These are phyloP conservation scores for Drosophila mimica DNA, from an alignment of 2,888 invertebrate genomes.

Conservation along the genomic window DNA sequence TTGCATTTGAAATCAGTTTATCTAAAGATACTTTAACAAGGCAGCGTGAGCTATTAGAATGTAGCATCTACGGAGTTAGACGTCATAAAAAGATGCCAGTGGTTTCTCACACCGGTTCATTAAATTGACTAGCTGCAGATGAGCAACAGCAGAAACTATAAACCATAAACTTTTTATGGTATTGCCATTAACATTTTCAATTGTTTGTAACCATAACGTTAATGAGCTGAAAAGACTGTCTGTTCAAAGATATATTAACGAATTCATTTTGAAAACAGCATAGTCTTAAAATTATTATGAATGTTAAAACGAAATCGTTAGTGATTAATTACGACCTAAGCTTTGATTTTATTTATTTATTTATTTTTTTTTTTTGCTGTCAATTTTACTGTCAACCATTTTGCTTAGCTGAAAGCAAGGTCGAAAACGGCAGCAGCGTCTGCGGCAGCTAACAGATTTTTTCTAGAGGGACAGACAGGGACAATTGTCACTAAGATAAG, in stretches of 20 bases:
- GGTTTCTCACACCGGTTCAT: slow-evolving; percentile 57
- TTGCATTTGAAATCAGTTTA: slow-evolving; percentile 34
- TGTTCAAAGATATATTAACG: slow-evolving; percentile 17
- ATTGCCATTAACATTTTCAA: slow-evolving; percentile 42
- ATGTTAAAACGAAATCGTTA: slow-evolving; percentile 23
- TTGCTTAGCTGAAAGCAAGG: slow-evolving; percentile 34
- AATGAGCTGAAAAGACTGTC: slow-evolving; percentile 38
- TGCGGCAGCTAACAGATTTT: slow-evolving; percentile 40
- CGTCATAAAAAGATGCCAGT: slow-evolving; percentile 50
- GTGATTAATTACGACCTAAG: slow-evolving; percentile 35
- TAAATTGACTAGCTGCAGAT: slow-evolving; percentile 40
- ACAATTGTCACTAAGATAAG: slow-evolving; percentile 66
- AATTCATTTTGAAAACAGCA: slow-evolving; percentile 2
- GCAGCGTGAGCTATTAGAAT: slow-evolving; percentile 41
- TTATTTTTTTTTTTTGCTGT: not conserved
- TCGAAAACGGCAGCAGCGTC: slow-evolving; percentile 37
- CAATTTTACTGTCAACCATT: slow-evolving; percentile 31
- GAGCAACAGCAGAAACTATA: slow-evolving; percentile 39
- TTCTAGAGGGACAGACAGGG: slow-evolving; percentile 21
- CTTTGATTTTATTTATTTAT: not conserved
- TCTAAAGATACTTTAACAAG: slow-evolving; percentile 30
- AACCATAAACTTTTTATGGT: slow-evolving; percentile 54
- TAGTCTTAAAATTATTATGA: slow-evolving; percentile 9
- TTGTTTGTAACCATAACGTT: slow-evolving; percentile 27
- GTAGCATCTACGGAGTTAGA: slow-evolving; percentile 9